Conservation (phyloP, 2,888 invertebrate genomes). For the Parthenolecanium corni region DNA sequence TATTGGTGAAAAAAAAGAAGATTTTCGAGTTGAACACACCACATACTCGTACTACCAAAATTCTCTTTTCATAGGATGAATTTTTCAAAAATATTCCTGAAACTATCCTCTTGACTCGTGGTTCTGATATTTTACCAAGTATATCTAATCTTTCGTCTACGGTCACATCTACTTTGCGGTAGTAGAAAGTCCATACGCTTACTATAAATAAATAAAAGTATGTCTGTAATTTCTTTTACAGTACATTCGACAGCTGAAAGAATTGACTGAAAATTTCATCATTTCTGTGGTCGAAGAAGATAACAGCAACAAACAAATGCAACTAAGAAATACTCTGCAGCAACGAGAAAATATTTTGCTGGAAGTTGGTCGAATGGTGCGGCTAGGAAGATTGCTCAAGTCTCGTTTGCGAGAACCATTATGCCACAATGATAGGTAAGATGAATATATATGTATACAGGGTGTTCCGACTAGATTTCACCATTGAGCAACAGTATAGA, state of each 20-base stretch:
- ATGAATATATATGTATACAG: neutral
- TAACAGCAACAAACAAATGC: conserved; percentile 1
- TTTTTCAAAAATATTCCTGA: no score
- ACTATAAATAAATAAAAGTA: no score
- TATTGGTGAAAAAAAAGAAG: no score
- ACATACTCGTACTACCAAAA: neutral
- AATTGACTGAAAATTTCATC: conserved; percentile 48
- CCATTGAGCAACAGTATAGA: no score
- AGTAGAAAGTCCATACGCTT: no score
- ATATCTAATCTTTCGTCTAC: no score
- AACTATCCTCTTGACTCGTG: no score
- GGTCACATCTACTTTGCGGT: no score
- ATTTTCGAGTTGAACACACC: neutral
- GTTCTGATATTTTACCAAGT: no score
- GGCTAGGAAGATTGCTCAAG: conserved; percentile 54
- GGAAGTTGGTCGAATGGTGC: conserved; percentile 59
- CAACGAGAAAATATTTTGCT: conserved; percentile 52
- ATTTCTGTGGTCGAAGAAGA: conserved; percentile 38
- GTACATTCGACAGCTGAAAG: conserved; percentile 50
- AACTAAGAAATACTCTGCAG: conserved; percentile 37
- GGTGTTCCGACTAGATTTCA: neutral
- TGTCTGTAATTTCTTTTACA: no score
- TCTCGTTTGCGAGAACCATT: conserved; percentile 55
- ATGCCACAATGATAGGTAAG: conserved; percentile 30
- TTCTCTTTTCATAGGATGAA: no score